phyloP scores from a whole-genome alignment of 2,888 invertebrate species.

The Scaeva pyrastri region DNA sequence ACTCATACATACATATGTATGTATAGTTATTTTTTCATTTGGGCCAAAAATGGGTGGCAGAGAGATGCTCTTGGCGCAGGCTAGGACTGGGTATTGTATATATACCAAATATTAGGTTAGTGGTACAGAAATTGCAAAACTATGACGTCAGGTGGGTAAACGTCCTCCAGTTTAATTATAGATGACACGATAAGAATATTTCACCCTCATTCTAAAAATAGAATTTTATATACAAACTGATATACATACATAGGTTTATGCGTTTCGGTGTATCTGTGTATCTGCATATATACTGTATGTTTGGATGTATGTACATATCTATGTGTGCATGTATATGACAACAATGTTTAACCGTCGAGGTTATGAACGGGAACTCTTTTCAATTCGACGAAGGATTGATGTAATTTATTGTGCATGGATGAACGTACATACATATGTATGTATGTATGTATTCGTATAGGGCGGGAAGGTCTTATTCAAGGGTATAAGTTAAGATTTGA shows the following conservation, averaged over 20 bases:
- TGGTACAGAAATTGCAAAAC: conserved; percentile 77
- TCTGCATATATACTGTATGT: conserved; percentile 20
- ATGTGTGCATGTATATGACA: conserved; percentile 41
- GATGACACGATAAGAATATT: conserved; percentile 73
- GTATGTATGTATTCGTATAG: no score
- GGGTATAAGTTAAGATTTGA: conserved; percentile 27
- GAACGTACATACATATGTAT: no score
- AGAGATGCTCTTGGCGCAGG: conserved; percentile 52
- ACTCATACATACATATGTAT: no score
- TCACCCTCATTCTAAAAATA: conserved; percentile 72
- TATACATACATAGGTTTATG: conserved; percentile 11
- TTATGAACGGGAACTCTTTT: conserved; percentile 66
- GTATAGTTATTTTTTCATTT: conserved; percentile 4
- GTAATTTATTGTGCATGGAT: conserved; percentile 61
- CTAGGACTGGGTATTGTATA: conserved; percentile 61
- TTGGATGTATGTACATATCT: conserved; percentile 9
- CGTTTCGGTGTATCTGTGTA: conserved; percentile 16
- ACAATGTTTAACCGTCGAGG: conserved; percentile 46
- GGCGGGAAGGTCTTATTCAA: conserved; percentile 53
- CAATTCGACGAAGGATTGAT: conserved; percentile 63
- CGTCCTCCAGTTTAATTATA: conserved; percentile 77
- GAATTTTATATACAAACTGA: conserved; percentile 10
- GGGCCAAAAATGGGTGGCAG: conserved; percentile 49
- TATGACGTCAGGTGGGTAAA: conserved; percentile 80
- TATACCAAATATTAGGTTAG: conserved; percentile 77